Conservation (phyloP, 2,113 vertebrate species). For the Phylloscopus whistleri region DNA sequence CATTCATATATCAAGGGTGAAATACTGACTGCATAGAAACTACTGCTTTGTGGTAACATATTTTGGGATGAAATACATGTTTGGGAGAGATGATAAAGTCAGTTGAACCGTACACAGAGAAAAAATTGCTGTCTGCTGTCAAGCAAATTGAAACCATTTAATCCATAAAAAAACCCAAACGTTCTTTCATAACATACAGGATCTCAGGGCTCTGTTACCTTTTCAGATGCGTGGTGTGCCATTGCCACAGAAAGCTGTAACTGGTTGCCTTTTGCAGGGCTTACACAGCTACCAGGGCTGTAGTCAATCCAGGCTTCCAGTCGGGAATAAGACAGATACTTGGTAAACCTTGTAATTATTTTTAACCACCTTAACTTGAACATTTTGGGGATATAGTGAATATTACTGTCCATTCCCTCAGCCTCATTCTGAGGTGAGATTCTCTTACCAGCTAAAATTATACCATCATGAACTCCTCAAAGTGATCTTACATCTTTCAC, state of each 20-base stretch:
- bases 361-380: neutral
- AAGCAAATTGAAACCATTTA: neutral
- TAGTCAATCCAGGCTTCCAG: neutral
- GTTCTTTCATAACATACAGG: neutral
- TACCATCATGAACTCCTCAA: neutral
- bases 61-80: neutral
- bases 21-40: neutral
- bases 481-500: neutral
- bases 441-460: neutral
- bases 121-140: neutral
- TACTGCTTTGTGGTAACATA: neutral
- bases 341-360: neutral
- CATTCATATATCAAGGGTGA: neutral
- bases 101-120: neutral
- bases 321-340: neutral
- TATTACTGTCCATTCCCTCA: neutral
- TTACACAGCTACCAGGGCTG: neutral
- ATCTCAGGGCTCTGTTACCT: neutral
- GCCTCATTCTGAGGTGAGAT: neutral
- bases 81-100: neutral
- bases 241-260: neutral
- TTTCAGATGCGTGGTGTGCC: neutral
- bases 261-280: neutral
- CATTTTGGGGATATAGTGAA: neutral
- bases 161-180: neutral